Evolutionary conservation across 53 echinoderm and acorn worm species (phyloP).

Genomic region (Stichopus horrens): DNA sequence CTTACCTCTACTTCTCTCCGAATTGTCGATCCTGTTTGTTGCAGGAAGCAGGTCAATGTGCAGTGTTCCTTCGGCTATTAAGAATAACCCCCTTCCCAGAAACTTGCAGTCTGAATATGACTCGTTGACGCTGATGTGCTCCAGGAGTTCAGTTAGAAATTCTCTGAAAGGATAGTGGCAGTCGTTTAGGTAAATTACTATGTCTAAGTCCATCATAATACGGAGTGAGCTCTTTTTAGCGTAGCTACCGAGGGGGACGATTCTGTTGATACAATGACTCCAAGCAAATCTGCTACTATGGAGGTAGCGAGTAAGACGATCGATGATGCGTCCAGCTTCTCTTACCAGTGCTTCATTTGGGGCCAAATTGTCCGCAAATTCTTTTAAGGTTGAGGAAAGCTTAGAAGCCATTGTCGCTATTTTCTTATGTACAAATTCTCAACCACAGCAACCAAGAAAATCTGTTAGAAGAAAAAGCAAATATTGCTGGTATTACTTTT

Average conservation of each 20-base stretch:
- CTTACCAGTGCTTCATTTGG: neutral
- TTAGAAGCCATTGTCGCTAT: neutral
- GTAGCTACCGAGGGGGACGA: neutral
- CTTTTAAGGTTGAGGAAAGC: neutral
- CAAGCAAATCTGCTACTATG: neutral
- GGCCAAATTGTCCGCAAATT: conserved; percentile 5
- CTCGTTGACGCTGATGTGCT: too few relatives aligned
- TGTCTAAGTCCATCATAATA: too few relatives aligned
- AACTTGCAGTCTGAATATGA: too few relatives aligned
- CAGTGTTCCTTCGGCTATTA: neutral
- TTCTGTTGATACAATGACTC: neutral
- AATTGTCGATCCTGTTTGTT: neutral
- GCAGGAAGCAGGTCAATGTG: neutral
- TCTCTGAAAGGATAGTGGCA: too few relatives aligned
- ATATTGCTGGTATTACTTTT: too few relatives aligned
- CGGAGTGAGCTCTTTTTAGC: too few relatives aligned
- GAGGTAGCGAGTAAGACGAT: neutral
- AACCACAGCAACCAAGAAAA: too few relatives aligned
- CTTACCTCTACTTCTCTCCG: neutral
- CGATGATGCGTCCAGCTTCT: neutral
- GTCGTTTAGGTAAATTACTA: too few relatives aligned
- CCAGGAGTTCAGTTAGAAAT: too few relatives aligned
- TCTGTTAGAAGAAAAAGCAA: too few relatives aligned
- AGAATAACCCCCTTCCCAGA: neutral
- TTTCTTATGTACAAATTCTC: neutral